Conservation (phyloP, 2,113 vertebrate genomes). For the Hemiprocne comata region DNA sequence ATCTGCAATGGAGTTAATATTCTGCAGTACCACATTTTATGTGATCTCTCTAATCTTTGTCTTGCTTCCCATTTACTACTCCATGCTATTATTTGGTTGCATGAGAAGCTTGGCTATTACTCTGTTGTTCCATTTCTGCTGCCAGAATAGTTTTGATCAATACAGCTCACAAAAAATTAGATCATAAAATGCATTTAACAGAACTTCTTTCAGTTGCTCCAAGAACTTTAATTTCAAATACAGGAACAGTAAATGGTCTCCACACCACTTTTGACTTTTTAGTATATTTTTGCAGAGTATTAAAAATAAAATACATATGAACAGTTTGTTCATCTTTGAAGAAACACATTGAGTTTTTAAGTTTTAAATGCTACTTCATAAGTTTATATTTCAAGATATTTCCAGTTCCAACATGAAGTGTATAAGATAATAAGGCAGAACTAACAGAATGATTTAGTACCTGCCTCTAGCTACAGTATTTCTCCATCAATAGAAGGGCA, state of each 20-base stretch:
- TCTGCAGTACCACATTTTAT: slow-evolving; percentile 30
- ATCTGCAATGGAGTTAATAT: slow-evolving; percentile 45
- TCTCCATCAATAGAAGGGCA: slow-evolving; percentile 40
- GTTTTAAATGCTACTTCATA: slow-evolving; percentile 46
- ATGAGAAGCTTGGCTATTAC: neutral
- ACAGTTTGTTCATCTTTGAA: slow-evolving; percentile 63
- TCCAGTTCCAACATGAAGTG: slow-evolving; percentile 39
- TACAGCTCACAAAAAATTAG: slow-evolving; percentile 10
- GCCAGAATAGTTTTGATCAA: slow-evolving; percentile 42
- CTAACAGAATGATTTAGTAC: slow-evolving; percentile 63
- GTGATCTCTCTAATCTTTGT: slow-evolving; percentile 15
- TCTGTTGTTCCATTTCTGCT: slow-evolving; percentile 31
- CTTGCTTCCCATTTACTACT: slow-evolving; percentile 50
- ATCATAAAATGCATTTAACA: slow-evolving; percentile 45
- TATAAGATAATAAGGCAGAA: slow-evolving; percentile 59
- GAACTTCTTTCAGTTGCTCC: slow-evolving; percentile 1
- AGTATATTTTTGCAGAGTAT: slow-evolving; percentile 14
- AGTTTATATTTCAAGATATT: slow-evolving; percentile 62
- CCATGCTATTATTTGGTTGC: slow-evolving; percentile 12
- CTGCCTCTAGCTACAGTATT: slow-evolving; percentile 6
- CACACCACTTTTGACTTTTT: neutral
- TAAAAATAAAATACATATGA: slow-evolving; percentile 27
- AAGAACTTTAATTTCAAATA: slow-evolving; percentile 28
- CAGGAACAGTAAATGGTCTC: neutral
- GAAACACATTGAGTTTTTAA: slow-evolving; percentile 59